phyloP scores from a whole-genome alignment of 2,888 invertebrate genomes.

The Cyclophora punctaria region DNA sequence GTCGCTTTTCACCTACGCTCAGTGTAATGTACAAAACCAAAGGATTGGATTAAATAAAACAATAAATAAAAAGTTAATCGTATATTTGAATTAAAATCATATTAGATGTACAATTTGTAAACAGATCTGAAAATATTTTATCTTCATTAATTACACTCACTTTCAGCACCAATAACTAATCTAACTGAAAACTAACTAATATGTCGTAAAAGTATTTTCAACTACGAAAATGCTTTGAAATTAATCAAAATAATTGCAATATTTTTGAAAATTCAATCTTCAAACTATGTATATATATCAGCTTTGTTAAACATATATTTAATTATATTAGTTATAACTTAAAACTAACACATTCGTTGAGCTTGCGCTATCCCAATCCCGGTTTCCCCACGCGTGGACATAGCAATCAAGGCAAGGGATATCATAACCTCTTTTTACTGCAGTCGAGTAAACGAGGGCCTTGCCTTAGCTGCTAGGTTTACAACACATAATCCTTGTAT shows the following conservation, averaged over 20 bases:
- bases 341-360: slow-evolving; percentile 41
- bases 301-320: too few species aligned
- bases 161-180: slow-evolving; percentile 44
- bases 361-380: slow-evolving; percentile 36
- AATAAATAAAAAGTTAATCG: slow-evolving; percentile 41
- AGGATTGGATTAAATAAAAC: slow-evolving; percentile 13
- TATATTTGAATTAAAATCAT: slow-evolving; percentile 38
- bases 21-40: too few species aligned
- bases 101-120: slow-evolving; percentile 20
- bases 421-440: slow-evolving; percentile 3
- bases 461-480: slow-evolving; percentile 67
- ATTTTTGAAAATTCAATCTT: too few species aligned
- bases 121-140: slow-evolving; percentile 41
- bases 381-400: slow-evolving; percentile 41
- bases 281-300: too few species aligned
- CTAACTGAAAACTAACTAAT: slow-evolving; percentile 17
- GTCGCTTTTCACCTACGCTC: too few species aligned
- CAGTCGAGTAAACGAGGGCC: slow-evolving; percentile 15
- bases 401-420: slow-evolving; percentile 65
- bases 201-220: too few species aligned
- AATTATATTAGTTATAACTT: background rate
- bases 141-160: slow-evolving; percentile 11
- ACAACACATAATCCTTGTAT: slow-evolving; percentile 23
- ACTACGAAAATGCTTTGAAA: too few species aligned
- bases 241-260: too few species aligned